Conservation (phyloP, 2,113 vertebrate species). For the Conger conger region DNA sequence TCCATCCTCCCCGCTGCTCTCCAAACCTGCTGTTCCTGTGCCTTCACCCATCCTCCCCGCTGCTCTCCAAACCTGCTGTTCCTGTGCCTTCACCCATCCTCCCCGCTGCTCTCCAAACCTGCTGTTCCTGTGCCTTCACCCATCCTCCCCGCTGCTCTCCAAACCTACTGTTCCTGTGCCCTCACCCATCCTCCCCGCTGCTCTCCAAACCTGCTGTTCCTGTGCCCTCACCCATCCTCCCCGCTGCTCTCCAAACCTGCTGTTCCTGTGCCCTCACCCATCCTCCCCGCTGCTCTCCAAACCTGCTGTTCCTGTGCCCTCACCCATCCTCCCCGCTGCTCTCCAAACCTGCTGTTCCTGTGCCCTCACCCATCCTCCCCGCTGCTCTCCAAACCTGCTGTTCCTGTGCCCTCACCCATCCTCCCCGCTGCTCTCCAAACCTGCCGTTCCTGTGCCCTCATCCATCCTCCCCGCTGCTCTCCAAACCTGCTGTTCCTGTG, state of each 20-base stretch:
- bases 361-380: neutral
- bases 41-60: neutral
- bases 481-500: no score
- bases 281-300: neutral
- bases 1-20: conserved; percentile 3
- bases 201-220: neutral
- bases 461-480: neutral
- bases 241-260: neutral
- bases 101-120: neutral
- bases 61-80: neutral
- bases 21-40: no score
- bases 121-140: no score
- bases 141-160: neutral
- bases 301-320: neutral
- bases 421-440: conserved; percentile 1
- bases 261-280: neutral
- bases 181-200: conserved; percentile 2
- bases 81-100: no score
- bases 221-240: neutral
- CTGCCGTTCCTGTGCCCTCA: neutral
- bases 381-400: neutral
- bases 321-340: neutral
- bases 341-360: no score
- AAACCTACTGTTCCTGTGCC: no score
- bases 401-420: neutral